Evolutionary conservation across 2,888 invertebrate genomes (phyloP), one percentile per base, ranked within the genome.

Genomic region (Phytoseiulus persimilis): DNA sequence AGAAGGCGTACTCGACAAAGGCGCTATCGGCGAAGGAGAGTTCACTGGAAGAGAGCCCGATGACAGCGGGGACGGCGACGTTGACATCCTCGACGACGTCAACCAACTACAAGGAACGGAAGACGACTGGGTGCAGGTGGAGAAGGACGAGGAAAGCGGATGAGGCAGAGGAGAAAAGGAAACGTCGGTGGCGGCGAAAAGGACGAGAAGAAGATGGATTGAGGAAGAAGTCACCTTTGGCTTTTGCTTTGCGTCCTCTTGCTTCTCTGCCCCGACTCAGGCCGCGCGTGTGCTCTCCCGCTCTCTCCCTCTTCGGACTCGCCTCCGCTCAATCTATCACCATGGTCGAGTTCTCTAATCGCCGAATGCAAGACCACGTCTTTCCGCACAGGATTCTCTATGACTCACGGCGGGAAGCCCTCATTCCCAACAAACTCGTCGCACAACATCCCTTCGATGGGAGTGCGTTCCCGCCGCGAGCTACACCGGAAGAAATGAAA

Each of bases 1-100:
- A 65, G 65, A 65, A 65, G 65, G 65, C 65, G 65, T 65, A 65
- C 65, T 65, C 65, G 65, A 65, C 65, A 65, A 65, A 65, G 65
- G 65, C 65, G 65, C 65, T 65, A 65, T 65, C 65, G 65, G 65
- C 28, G 28, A 65, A 65, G 65, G 65, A 65, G 65, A 65, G 65
- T 65, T 65, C 1, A 23, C 65, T 65, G 23, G 65, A 28, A 65
- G 65, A 65, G 65, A 65, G 65, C 65, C 65, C 18, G 65, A 65
- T 65, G 65, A 65, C 65, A 65, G 18, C 65, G 65, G 18, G 18
- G 65, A 65, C 65, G 65, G 65, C 65, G 65, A 65, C 65, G 65
- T 65, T 65, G 65, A 65, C 65, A 65, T 65, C 65, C 65, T 65
- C 65, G 65, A 65, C 65, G 65, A 65, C 65, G 65, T 65, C 65